Base-by-base conservation (phyloP, 2,797 vertebrate genomes). In the Geotrypetes seraphini region DNA sequence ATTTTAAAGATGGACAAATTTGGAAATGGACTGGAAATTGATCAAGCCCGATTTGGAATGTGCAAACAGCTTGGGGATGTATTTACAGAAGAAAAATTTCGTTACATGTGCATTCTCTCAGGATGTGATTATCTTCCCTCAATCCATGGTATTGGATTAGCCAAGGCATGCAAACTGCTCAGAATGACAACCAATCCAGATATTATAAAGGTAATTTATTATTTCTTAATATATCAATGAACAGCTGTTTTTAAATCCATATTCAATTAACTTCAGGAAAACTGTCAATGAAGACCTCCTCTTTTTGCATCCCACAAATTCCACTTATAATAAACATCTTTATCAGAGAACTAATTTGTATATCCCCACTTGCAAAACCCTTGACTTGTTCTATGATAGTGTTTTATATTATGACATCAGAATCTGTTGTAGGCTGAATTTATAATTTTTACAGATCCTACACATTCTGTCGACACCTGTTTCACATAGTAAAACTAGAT, bases 41-140 rank as follows among this genome's bases (percentile, higher is more conserved):
- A 91, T 33, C 91, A 95, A 38, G 62, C 54, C 24, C 83, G 89
- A 39, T 69, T 99, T 14, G 96, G 96, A 16, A 90, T 86, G 55
- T 96, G 92, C 43, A 87, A 64, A 23, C 82, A 87, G n/a, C 83
- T 99, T 11, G 92, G 94, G 5, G 86, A 92, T 11, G 35, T 92
- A 3, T 99, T 99, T 65, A 97, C 95, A 0, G 91, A 98, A 60
- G 92, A 98, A 53, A 98, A 92, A 57, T 98, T 99, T 39, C 88
- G 94, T 9, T 75, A 97, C 34, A 99, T 99, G 96, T 99, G 96
- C 59, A 97, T 99, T 61, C 85, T 99, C 7, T 91, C 94, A 1
- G 96, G 96, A 33, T 99, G 96, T 10, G 95, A 99, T 63, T 99
- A 99, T 27, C 82, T 97, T 12, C 7, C 94, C 0, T 99, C 96